These are phyloP conservation scores for Furcula furcula DNA, from an alignment of 2,888 invertebrate genomes.

Conservation along the genomic window DNA sequence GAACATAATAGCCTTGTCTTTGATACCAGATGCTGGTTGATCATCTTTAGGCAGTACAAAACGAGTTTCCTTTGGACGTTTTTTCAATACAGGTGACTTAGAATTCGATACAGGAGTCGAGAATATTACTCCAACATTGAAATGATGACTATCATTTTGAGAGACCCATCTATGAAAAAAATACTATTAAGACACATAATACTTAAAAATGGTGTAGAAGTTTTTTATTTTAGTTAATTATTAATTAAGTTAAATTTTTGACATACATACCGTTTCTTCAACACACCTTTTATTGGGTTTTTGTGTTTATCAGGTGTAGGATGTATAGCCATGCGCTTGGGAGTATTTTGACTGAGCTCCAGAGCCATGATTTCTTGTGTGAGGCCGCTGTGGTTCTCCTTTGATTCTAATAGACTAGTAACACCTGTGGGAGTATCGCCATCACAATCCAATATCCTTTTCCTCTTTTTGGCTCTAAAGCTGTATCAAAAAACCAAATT, in stretches of 20 bases:
- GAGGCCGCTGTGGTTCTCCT: slow-evolving; percentile 82
- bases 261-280: slow-evolving; percentile 78
- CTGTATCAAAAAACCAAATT: slow-evolving; percentile 25
- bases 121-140: slow-evolving; percentile 87
- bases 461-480: slow-evolving; percentile 82
- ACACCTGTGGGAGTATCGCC: slow-evolving; percentile 71
- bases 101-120: slow-evolving; percentile 86
- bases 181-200: background rate
- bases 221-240: no score
- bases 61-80: slow-evolving; percentile 80
- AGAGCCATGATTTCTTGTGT: slow-evolving; percentile 87
- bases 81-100: slow-evolving; percentile 63
- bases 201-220: background rate
- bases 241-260: no score
- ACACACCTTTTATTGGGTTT: slow-evolving; percentile 81
- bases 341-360: slow-evolving; percentile 85
- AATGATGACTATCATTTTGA: slow-evolving; percentile 82
- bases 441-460: slow-evolving; percentile 78
- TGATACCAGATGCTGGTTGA: slow-evolving; percentile 54
- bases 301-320: slow-evolving; percentile 73
- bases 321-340: slow-evolving; percentile 82
- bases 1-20: slow-evolving; percentile 65
- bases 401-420: slow-evolving; percentile 61
- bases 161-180: slow-evolving; percentile 74
- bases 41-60: slow-evolving; percentile 83